A percentile compares a stretch with the other conserved stretches of the same genome.
Evolutionary conservation across 2,113 vertebrate species (phyloP).

Genomic region (Theristicus caerulescens): DNA sequence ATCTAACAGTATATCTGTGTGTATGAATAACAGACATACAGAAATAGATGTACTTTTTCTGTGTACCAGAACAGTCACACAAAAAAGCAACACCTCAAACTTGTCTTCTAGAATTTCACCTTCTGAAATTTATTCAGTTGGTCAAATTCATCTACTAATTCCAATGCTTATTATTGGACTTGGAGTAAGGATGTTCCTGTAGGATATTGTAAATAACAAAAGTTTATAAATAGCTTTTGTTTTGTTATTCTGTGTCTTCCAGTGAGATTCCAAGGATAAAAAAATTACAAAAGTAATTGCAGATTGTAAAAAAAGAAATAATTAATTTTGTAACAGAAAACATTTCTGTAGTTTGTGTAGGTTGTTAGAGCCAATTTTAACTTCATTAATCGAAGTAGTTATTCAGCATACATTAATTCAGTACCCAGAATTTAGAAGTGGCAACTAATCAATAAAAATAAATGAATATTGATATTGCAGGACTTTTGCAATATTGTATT

Average conservation of each 20-base stretch:
- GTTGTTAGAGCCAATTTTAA: constrained; percentile 25
- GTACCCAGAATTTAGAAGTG: constrained; percentile 24
- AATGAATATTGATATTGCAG: constrained; percentile 70
- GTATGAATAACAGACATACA: neutral
- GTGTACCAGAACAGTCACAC: neutral
- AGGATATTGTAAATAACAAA: neutral
- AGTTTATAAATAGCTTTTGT: neutral
- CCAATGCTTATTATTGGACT: neutral
- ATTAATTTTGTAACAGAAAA: neutral
- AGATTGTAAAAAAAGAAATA: neutral
- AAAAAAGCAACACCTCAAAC: neutral
- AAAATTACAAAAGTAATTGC: neutral
- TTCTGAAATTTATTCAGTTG: neutral
- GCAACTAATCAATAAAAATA: constrained; percentile 66
- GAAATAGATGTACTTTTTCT: neutral
- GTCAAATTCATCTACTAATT: neutral
- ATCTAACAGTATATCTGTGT: neutral
- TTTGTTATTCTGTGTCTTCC: neutral
- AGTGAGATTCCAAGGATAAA: neutral
- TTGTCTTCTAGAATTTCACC: neutral
- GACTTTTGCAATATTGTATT: constrained; percentile 57
- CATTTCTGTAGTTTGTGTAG: neutral
- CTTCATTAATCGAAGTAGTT: constrained; percentile 29
- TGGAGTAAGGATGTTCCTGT: neutral
- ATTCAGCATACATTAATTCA: constrained; percentile 44